Evolutionary conservation across 53 echinoderm and acorn worm species (phyloP).

Genomic region (Echinometra lucunter): DNA sequence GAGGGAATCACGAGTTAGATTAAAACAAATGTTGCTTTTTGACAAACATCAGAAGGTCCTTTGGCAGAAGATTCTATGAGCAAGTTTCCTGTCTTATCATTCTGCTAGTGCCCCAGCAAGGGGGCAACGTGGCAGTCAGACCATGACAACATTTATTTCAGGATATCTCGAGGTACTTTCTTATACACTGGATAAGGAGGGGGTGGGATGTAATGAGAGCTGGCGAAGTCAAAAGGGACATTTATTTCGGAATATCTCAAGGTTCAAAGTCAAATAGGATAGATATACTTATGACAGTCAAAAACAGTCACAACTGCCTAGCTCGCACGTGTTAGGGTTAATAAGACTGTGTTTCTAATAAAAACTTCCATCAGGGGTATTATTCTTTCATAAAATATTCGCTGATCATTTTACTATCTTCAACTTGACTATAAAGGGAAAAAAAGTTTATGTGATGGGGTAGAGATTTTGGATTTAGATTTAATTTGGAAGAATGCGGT

Average conservation of each 20-base stretch:
- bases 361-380: neutral
- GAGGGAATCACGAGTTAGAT: slow-evolving; percentile 13
- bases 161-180: slow-evolving; percentile 1
- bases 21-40: slow-evolving; percentile 31
- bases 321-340: neutral
- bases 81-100: neutral
- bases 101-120: neutral
- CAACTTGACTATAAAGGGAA: neutral
- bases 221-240: neutral
- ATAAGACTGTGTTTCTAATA: neutral
- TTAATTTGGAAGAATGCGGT: neutral
- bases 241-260: too few species aligned
- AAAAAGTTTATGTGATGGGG: neutral
- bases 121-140: neutral
- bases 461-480: neutral
- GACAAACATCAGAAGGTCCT: neutral
- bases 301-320: neutral
- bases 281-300: neutral
- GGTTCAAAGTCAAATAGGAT: too few species aligned
- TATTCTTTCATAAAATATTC: neutral
- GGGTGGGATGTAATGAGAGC: neutral
- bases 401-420: neutral
- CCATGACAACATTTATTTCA: neutral
- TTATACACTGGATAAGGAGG: neutral
- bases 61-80: neutral